Evolutionary conservation across 2,888 invertebrate genomes (phyloP).

Genomic region (Lottia gigantea): DNA sequence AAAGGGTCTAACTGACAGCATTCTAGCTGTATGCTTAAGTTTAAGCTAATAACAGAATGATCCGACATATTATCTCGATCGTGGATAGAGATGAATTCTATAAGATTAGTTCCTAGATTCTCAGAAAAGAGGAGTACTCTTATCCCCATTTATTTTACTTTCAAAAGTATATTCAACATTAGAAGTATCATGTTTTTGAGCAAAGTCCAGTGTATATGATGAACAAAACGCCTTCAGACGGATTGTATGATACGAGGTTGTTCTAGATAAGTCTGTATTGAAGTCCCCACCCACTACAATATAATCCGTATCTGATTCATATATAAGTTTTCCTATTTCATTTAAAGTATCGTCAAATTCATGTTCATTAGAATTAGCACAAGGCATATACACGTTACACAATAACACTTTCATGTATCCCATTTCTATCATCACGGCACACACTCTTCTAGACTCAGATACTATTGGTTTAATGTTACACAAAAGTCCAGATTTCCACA

Average conservation of each 20-base stretch:
- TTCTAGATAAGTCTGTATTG: background rate
- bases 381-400: background rate
- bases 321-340: background rate
- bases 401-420: background rate
- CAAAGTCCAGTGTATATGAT: background rate
- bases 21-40: no score
- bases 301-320: background rate
- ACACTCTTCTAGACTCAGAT: background rate
- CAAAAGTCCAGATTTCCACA: background rate
- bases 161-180: background rate
- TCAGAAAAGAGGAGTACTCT: background rate
- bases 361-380: background rate
- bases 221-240: background rate
- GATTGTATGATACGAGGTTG: background rate
- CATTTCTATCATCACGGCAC: background rate
- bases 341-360: background rate
- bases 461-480: background rate
- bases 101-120: background rate
- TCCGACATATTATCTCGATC: no score
- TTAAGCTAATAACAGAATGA: no score
- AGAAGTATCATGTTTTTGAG: background rate
- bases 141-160: background rate
- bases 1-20: no score
- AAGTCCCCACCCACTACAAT: no score
- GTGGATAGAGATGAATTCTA: background rate